Conservation (phyloP, 2,888 invertebrate species). For the Keiferia lycopersicella region DNA sequence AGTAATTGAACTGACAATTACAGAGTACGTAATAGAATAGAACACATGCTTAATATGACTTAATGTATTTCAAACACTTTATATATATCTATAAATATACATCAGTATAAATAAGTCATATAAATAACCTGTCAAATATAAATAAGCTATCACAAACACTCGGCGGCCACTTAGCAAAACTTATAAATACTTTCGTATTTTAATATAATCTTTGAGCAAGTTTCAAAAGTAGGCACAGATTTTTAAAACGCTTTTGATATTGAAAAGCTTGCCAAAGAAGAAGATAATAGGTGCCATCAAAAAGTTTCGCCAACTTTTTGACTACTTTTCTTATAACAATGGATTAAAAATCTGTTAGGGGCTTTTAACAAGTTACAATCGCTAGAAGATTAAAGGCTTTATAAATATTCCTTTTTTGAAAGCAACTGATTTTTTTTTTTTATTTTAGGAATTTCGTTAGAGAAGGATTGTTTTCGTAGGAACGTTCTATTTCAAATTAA, state of each 20-base stretch:
- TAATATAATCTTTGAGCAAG: neutral
- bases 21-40: too few relatives aligned
- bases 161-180: neutral
- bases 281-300: neutral
- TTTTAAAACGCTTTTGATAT: neutral
- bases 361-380: neutral
- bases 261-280: neutral
- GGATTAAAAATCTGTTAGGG: neutral
- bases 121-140: too few relatives aligned
- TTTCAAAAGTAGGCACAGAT: neutral
- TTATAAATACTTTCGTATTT: neutral
- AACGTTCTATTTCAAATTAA: too few relatives aligned
- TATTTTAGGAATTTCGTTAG: too few relatives aligned
- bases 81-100: too few relatives aligned
- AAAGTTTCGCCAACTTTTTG: neutral
- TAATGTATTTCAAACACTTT: too few relatives aligned
- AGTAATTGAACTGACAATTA: too few relatives aligned
- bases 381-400: neutral
- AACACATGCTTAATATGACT: too few relatives aligned
- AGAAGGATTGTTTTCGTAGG: too few relatives aligned
- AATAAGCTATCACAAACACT: neutral
- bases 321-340: constrained; percentile 2
- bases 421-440: neutral
- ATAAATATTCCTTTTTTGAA: neutral
- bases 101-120: too few relatives aligned